Percentiles rank a stretch among this genome's conserved stretches.
These are phyloP conservation scores for Amphimedon queenslandica DNA, from an alignment of 37 sponge, comb jelly and placozoan species.

Conservation along the genomic window DNA sequence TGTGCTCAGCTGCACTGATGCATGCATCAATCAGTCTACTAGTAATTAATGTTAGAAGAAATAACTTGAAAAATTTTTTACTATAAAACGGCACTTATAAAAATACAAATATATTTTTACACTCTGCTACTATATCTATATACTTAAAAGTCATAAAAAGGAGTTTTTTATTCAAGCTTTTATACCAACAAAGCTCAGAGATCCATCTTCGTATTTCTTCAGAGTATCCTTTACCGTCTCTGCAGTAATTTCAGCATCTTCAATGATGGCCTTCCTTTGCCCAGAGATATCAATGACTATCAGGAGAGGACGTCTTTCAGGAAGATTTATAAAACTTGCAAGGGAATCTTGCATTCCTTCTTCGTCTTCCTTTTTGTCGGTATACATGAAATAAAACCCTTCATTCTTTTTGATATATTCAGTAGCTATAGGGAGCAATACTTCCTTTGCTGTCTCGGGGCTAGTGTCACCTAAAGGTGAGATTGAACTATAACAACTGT, in stretches of 20 bases:
- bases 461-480: too few relatives aligned
- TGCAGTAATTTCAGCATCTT: neutral
- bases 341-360: neutral
- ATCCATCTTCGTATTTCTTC: neutral
- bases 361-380: neutral
- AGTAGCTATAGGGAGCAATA: constrained; percentile 8
- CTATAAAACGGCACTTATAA: neutral
- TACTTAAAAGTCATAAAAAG: neutral
- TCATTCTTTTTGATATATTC: neutral
- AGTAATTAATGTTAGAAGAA: too few relatives aligned
- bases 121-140: neutral
- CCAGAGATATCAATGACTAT: neutral
- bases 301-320: neutral
- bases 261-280: neutral
- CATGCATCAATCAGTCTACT: too few relatives aligned
- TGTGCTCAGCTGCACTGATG: too few relatives aligned
- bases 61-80: too few relatives aligned
- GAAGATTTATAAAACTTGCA: neutral
- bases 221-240: neutral
- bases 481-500: too few relatives aligned
- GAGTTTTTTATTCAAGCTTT: neutral
- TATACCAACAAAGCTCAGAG: neutral
- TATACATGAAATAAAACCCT: neutral
- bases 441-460: constrained; percentile 3
- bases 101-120: neutral